phyloP scores from a whole-genome alignment of 2,888 invertebrate species.

The Stomorhina lunata region DNA sequence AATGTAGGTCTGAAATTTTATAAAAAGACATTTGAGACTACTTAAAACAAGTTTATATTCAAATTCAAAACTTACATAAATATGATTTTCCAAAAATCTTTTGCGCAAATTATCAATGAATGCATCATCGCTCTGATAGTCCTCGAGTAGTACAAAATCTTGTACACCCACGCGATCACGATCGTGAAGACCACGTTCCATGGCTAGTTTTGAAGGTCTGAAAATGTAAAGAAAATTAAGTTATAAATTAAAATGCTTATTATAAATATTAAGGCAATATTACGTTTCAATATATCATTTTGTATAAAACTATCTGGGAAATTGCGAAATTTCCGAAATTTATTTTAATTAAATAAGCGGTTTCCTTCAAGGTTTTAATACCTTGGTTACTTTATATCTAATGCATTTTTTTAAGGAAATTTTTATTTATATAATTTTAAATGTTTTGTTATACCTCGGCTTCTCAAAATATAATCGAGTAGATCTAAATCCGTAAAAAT shows the following conservation, averaged over 20 bases:
- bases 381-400: no score
- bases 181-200: slow-evolving; percentile 90
- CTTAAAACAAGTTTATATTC: neutral
- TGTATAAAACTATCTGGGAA: no score
- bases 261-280: no score
- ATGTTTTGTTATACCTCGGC: no score
- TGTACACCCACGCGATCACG: slow-evolving; percentile 94
- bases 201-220: slow-evolving; percentile 79
- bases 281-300: neutral
- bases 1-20: slow-evolving; percentile 91
- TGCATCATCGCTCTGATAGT: slow-evolving; percentile 88
- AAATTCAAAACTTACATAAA: slow-evolving; percentile 87
- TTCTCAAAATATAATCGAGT: no score
- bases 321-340: no score
- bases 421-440: no score
- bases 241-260: neutral
- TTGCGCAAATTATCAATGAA: slow-evolving; percentile 93
- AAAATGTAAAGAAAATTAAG: slow-evolving; percentile 47
- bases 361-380: no score
- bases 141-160: slow-evolving; percentile 94
- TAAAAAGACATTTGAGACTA: neutral
- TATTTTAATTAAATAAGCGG: no score
- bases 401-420: no score
- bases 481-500: no score
- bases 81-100: slow-evolving; percentile 91